These are phyloP conservation scores for Procambarus clarkii DNA, from an alignment of 1,140 invertebrate species.

Conservation along the genomic window DNA sequence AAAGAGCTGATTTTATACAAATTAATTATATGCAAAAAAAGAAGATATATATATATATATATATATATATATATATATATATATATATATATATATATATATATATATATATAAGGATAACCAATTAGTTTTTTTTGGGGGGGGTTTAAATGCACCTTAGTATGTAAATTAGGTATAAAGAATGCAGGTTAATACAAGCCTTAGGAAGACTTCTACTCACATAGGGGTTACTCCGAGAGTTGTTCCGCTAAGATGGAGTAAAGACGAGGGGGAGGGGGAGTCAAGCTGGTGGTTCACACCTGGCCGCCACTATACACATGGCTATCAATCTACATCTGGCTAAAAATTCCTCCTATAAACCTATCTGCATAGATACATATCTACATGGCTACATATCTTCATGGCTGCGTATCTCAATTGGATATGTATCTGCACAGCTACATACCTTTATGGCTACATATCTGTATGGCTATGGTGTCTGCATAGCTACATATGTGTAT, in stretches of 20 bases:
- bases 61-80: no score
- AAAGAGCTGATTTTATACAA: background rate
- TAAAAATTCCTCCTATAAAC: background rate
- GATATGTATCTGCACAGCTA: background rate
- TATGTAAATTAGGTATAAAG: background rate
- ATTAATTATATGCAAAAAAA: background rate
- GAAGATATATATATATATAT: no score
- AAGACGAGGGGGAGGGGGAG: background rate
- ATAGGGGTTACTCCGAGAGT: background rate
- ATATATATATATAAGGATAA: no score
- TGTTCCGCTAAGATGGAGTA: background rate
- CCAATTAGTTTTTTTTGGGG: no score
- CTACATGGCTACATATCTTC: background rate
- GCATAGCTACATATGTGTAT: no score
- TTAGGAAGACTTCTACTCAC: background rate
- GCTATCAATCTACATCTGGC: background rate
- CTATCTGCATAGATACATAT: background rate
- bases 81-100: no score
- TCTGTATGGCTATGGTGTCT: background rate
- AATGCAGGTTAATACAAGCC: background rate
- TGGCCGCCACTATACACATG: no score
- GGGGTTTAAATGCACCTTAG: background rate
- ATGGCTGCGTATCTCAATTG: background rate
- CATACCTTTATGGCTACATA: background rate
- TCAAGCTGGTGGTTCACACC: background rate